Evolutionary conservation across 1,140 invertebrate species (phyloP), one percentile per base, ranked within the genome.

Genomic region (Phymastichus coffea): DNA sequence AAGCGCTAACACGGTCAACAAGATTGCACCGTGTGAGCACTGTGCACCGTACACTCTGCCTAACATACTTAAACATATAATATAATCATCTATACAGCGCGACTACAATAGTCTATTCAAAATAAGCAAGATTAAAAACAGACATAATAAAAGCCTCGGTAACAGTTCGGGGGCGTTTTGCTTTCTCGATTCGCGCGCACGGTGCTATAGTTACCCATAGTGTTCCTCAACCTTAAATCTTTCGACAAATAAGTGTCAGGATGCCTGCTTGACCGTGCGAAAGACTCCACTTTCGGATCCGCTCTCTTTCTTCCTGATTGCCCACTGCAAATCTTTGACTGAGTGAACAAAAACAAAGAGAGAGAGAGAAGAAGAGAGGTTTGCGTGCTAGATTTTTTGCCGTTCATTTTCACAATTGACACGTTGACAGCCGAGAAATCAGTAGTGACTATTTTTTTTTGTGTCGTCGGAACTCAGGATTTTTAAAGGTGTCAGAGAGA

Each of bases 91-190:
- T 12, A 12, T 6, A 8, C 22, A 14, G 3, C 1, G 1, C n/a
- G 1, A 9, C 7, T 10, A 37, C 7, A 3, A 40, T 14, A 17
- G n/a, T n/a, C n/a, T n/a, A n/a, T n/a, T n/a, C 15, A 25, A 40
- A 26, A 23, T 4, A 4, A 40, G 28, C n/a, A 38, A 23, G 23
- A 4, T 4, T 14, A 37, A 37, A 37, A 14, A 7, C 3, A 28
- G 4, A 28, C 23, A 47, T 47, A 30, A 17, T 44, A 8, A 44
- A n/a, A 20, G 17, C 10, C 33, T 40, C 22, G n/a, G n/a, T n/a
- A n/a, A n/a, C n/a, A n/a, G 4, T 52, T 40, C 30, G 35, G 49
- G 35, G 49, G 49, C 49, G 49, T 52, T 47, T 51, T 40, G n/a
- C n/a, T n/a, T n/a, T n/a, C n/a, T n/a, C n/a, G n/a, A n/a, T n/a